phyloP scores from a whole-genome alignment of 2,797 vertebrate species.

The Amblyraja radiata region DNA sequence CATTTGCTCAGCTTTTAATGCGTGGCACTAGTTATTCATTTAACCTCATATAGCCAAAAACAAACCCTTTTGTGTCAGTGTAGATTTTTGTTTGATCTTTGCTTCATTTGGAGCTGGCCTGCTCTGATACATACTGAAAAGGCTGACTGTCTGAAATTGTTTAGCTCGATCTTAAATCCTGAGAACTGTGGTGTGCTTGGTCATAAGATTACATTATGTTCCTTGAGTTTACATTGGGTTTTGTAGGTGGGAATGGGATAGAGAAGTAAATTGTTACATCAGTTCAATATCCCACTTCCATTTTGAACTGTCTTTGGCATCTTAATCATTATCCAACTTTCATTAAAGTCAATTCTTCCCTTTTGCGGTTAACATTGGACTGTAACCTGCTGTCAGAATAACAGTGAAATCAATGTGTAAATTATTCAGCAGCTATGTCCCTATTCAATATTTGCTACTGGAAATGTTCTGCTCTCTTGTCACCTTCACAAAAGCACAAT shows the following conservation, averaged over 20 bases:
- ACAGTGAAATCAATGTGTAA: background rate
- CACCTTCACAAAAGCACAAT: background rate
- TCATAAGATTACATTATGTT: no score
- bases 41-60: background rate
- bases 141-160: no score
- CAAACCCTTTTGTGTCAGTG: background rate
- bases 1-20: background rate
- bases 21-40: background rate
- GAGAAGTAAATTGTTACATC: no score
- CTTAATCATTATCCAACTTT: background rate
- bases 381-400: background rate
- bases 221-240: no score
- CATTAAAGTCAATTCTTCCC: background rate
- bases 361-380: background rate
- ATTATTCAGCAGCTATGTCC: background rate
- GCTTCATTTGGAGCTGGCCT: background rate
- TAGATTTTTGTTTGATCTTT: background rate
- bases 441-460: background rate
- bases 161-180: no score
- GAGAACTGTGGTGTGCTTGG: no score
- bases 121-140: no score
- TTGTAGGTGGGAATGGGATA: no score
- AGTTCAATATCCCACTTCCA: no score
- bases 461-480: background rate
- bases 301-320: no score